These are phyloP conservation scores for Eucriotettix oculatus DNA, from an alignment of 2,888 invertebrate genomes.

Conservation along the genomic window DNA sequence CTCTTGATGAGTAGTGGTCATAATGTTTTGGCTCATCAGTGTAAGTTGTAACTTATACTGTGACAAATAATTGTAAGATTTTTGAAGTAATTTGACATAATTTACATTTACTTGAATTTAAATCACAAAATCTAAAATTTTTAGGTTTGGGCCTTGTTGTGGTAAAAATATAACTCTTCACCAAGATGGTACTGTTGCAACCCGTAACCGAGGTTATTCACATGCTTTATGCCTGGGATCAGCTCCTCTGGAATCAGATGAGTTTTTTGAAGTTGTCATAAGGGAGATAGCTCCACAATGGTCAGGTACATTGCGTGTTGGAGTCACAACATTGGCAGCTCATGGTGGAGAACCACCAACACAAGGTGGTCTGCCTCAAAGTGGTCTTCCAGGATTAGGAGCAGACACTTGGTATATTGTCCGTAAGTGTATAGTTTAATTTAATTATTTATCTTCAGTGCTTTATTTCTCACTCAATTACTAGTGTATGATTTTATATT, in stretches of 20 bases:
- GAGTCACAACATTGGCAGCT: constrained; percentile 42
- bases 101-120: no score
- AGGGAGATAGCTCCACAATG: constrained; percentile 40
- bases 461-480: no score
- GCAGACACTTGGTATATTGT: constrained; percentile 53
- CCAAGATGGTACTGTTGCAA: constrained; percentile 48
- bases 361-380: constrained; percentile 32
- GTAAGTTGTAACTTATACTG: not conserved
- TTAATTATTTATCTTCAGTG: no score
- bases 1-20: not conserved
- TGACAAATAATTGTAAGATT: no score
- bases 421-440: constrained; percentile 21
- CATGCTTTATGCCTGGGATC: constrained; percentile 55
- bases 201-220: constrained; percentile 38
- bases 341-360: constrained; percentile 42
- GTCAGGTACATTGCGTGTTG: constrained; percentile 62
- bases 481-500: no score
- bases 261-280: constrained; percentile 53
- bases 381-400: constrained; percentile 34
- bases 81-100: no score
- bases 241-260: constrained; percentile 50
- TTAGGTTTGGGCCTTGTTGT: constrained; percentile 28
- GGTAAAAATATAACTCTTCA: constrained; percentile 54
- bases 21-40: not conserved
- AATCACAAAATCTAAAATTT: not conserved